Evolutionary conservation across 2,797 vertebrate species (phyloP).

Genomic region (Carapus acus): DNA sequence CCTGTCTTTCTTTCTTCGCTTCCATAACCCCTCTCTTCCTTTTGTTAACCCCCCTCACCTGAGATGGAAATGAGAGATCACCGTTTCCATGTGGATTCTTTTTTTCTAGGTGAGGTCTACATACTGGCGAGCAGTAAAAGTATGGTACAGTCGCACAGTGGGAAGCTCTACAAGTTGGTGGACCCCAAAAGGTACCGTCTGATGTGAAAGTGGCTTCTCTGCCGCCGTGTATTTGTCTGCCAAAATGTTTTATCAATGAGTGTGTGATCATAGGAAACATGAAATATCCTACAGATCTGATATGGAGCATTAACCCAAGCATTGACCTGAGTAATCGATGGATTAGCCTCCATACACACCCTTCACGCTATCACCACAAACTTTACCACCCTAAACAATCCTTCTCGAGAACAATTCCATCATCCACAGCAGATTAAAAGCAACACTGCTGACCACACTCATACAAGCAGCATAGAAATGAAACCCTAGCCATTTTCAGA

Average conservation of each 20-base stretch:
- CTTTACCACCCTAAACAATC: slow-evolving; percentile 50
- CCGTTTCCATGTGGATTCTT: slow-evolving; percentile 11
- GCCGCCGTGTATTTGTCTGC: no score
- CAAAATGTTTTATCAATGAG: slow-evolving; percentile 8
- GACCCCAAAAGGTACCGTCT: slow-evolving; percentile 98
- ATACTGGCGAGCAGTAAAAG: slow-evolving; percentile 95
- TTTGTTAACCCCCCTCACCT: slow-evolving; percentile 7
- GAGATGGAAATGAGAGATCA: slow-evolving; percentile 12
- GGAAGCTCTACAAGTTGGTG: slow-evolving; percentile 94
- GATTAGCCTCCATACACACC: slow-evolving; percentile 5
- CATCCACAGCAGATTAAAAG: slow-evolving; percentile 53
- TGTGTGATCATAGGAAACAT: background rate
- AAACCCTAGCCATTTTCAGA: slow-evolving; percentile 54
- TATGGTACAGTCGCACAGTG: slow-evolving; percentile 87
- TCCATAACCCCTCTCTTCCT: slow-evolving; percentile 7
- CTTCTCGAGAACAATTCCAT: slow-evolving; percentile 46
- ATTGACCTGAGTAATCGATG: no score
- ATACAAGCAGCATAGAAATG: slow-evolving; percentile 41
- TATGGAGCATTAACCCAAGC: slow-evolving; percentile 7
- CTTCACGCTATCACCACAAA: slow-evolving; percentile 10
- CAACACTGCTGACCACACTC: no score
- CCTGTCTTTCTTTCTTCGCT: slow-evolving; percentile 11
- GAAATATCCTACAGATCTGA: slow-evolving; percentile 3
- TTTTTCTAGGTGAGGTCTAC: slow-evolving; percentile 87
- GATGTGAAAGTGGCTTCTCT: no score